Conservation (phyloP, 1,140 invertebrate species). For the Cotesia typhae region DNA sequence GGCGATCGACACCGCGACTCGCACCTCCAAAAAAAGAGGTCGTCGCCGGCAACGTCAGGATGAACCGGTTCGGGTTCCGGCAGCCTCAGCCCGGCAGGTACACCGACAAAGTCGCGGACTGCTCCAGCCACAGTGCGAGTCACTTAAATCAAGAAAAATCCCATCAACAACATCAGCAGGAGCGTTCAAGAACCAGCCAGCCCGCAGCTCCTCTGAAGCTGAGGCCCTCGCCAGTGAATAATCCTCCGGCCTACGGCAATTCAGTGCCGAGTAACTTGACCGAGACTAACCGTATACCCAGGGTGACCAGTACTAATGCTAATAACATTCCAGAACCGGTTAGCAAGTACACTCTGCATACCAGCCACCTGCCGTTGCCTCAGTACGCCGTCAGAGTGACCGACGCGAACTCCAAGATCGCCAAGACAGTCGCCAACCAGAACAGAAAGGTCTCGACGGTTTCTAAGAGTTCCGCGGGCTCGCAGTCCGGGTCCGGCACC, state of each 20-base stretch:
- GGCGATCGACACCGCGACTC: constrained; percentile 64
- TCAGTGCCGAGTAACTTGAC: constrained; percentile 28
- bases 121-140: constrained; percentile 49
- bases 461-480: constrained; percentile 52
- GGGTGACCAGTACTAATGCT: constrained; percentile 17
- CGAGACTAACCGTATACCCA: constrained; percentile 40
- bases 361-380: constrained; percentile 75
- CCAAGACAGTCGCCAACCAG: constrained; percentile 77
- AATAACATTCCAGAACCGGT: constrained; percentile 51
- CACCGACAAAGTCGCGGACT: constrained; percentile 65
- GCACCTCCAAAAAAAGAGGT: constrained; percentile 67
- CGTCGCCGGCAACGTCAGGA: constrained; percentile 57
- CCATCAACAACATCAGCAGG: constrained; percentile 36
- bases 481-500: constrained; percentile 66
- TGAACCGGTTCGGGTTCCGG: constrained; percentile 67
- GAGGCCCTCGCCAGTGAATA: constrained; percentile 47
- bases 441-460: constrained; percentile 62
- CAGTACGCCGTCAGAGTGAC: constrained; percentile 74
- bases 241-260: constrained; percentile 40
- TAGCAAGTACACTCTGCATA: constrained; percentile 76
- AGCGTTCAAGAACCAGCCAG: constrained; percentile 36
- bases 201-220: constrained; percentile 41
- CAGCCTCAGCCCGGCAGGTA: constrained; percentile 55
- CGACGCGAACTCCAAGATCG: constrained; percentile 71
- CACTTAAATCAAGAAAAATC: constrained; percentile 55